Percentiles rank a stretch among this genome's conserved stretches.
These are phyloP conservation scores for Micronycteris hirsuta DNA, from an alignment of 2,113 vertebrate species.

Conservation along the genomic window DNA sequence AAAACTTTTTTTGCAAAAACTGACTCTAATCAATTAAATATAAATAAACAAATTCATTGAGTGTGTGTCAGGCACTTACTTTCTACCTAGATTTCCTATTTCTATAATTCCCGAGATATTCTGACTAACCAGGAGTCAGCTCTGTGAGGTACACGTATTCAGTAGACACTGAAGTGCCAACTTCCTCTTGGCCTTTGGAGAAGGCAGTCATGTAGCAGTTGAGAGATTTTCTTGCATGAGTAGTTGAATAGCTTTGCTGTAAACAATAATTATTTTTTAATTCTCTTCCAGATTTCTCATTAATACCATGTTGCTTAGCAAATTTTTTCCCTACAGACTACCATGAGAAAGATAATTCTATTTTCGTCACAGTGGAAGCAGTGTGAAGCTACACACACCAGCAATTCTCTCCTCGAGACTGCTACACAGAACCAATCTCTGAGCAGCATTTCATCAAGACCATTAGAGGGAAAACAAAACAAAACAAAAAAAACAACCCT, in stretches of 20 bases:
- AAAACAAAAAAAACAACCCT: neutral
- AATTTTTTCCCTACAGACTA: neutral
- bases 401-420: conserved; percentile 3
- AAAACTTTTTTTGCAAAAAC: neutral
- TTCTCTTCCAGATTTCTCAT: neutral
- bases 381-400: conserved; percentile 36
- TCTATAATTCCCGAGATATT: neutral
- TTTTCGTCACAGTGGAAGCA: conserved; percentile 42
- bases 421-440: neutral
- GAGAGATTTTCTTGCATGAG: neutral
- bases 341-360: conserved; percentile 40
- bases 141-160: neutral
- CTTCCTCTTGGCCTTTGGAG: neutral
- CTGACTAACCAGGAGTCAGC: neutral
- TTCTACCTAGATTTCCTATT: neutral
- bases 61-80: neutral
- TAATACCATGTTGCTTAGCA: neutral
- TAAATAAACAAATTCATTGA: neutral
- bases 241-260: neutral
- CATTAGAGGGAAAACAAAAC: no score
- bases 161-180: neutral
- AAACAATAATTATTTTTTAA: neutral
- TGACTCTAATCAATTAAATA: neutral
- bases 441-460: neutral
- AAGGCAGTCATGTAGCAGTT: neutral